Evolutionary conservation across 2,888 invertebrate species (phyloP).

Genomic region (Bugulina stolonifera): DNA sequence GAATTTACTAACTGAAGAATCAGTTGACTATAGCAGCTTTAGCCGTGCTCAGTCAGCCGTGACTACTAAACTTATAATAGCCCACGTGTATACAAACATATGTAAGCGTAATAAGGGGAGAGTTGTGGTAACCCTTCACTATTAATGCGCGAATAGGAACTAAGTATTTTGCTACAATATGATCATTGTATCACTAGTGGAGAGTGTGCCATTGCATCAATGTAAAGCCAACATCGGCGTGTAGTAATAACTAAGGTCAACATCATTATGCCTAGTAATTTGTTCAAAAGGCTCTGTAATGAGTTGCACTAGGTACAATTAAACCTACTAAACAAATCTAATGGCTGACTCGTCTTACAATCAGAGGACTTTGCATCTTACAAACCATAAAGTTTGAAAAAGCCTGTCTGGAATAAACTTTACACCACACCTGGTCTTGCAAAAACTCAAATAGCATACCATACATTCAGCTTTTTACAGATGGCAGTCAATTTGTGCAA

Average conservation of each 20-base stretch:
- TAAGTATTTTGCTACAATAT: neutral
- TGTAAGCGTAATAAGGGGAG: neutral
- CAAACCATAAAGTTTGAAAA: no score
- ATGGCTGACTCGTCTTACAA: no score
- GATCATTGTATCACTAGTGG: neutral
- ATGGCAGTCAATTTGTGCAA: no score
- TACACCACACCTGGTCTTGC: no score
- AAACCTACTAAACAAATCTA: no score
- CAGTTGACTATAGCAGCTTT: neutral
- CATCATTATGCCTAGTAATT: neutral
- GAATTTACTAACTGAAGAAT: neutral
- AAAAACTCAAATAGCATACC: no score
- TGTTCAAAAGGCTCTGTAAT: neutral
- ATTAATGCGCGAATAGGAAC: neutral
- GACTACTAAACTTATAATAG: neutral
- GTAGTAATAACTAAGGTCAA: neutral
- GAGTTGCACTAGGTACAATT: neutral
- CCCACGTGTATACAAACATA: neutral
- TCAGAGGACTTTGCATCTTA: no score
- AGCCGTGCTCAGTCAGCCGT: neutral
- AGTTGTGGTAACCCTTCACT: neutral
- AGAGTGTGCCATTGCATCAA: neutral
- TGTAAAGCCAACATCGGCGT: neutral
- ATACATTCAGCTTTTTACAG: no score
- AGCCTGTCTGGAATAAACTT: no score